A percentile compares a stretch with the other conserved stretches of the same genome.
Conservation (phyloP, 2,888 invertebrate genomes). For the Epinotia bilunana region DNA sequence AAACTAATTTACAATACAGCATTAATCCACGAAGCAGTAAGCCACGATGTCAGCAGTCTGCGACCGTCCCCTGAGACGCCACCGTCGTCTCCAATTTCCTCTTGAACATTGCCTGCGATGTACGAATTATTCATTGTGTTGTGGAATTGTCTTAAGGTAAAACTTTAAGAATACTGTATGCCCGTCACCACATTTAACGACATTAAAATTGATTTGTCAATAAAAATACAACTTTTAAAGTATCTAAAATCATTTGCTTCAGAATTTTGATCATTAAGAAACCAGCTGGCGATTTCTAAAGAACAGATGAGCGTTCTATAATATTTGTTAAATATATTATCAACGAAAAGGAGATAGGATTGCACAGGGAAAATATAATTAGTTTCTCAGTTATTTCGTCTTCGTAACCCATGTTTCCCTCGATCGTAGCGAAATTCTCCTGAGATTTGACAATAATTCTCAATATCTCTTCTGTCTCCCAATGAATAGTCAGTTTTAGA, state of each 20-base stretch:
- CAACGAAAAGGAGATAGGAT: neutral
- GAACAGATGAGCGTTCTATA: no score
- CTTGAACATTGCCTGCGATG: slow-evolving; percentile 52
- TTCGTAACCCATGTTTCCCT: slow-evolving; percentile 55
- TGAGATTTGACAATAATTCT: slow-evolving; percentile 81
- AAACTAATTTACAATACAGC: slow-evolving; percentile 37
- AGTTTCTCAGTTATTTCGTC: slow-evolving; percentile 34
- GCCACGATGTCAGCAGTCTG: slow-evolving; percentile 45
- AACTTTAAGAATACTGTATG: neutral
- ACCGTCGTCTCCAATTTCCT: slow-evolving; percentile 62
- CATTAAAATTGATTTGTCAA: neutral
- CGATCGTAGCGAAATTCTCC: slow-evolving; percentile 65
- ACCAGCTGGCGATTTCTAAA: neutral
- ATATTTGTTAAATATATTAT: neutral
- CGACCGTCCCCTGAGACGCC: slow-evolving; percentile 28
- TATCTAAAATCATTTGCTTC: neutral
- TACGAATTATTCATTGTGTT: slow-evolving; percentile 46
- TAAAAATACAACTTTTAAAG: neutral
- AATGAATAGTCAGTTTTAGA: slow-evolving; percentile 79
- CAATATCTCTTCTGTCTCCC: slow-evolving; percentile 70
- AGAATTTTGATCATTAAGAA: neutral
- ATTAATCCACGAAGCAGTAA: slow-evolving; percentile 43
- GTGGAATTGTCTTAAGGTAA: neutral
- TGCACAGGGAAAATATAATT: neutral
- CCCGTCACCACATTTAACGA: neutral